Percentiles rank a stretch among this genome's conserved stretches.
phyloP scores from a whole-genome alignment of 2,888 invertebrate species.

The Lumbricus terrestris region DNA sequence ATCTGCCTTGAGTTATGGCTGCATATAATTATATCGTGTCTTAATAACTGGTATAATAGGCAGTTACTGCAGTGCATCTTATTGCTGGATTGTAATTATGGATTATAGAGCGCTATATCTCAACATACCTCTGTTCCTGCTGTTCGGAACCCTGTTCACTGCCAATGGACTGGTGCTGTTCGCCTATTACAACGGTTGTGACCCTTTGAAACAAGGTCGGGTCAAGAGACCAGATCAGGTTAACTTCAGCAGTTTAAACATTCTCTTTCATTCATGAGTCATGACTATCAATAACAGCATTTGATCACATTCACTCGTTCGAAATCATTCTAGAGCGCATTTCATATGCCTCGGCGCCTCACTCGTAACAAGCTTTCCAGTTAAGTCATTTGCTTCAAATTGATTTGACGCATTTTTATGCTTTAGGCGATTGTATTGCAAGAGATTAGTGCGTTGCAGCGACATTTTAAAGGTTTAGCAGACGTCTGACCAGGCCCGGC shows the following conservation, averaged over 20 bases:
- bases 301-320: too few species aligned
- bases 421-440: too few species aligned
- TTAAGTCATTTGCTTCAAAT: too few species aligned
- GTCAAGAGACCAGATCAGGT: conserved; percentile 20
- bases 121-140: conserved; percentile 13
- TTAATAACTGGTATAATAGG: too few species aligned
- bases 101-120: conserved; percentile 16
- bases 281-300: neutral
- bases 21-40: too few species aligned
- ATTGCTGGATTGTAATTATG: neutral
- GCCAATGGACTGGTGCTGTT: conserved; percentile 9
- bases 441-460: too few species aligned
- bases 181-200: conserved; percentile 12
- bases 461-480: too few species aligned
- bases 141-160: neutral
- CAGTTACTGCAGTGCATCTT: neutral
- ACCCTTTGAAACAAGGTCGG: conserved; percentile 17
- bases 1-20: neutral
- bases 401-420: too few species aligned
- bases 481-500: too few species aligned
- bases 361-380: too few species aligned
- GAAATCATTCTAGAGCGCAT: too few species aligned
- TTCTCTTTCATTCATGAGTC: neutral
- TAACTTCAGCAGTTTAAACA: neutral
- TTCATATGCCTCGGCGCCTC: too few species aligned